Evolutionary conservation across 1,140 invertebrate genomes (phyloP), one percentile per base, ranked within the genome.

Genomic region (Nautilus pompilius): DNA sequence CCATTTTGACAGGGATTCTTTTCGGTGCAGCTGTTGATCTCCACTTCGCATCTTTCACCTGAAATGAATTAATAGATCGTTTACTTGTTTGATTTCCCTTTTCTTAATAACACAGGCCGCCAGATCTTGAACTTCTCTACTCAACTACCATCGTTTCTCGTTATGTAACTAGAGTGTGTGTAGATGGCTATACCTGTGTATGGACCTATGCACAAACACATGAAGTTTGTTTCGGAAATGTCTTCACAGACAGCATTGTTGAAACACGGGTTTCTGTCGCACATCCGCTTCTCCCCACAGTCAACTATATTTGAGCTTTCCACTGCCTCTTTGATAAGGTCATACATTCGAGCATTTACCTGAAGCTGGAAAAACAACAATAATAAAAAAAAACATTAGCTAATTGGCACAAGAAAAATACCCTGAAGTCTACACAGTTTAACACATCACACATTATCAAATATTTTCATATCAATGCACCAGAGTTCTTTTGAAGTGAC

Each of bases 291-390:
- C 20, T 74, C 79, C 0, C 84, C 85, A 76, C 92, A 94, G 56
- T 93, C 90, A 51, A 88, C 85, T 3, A 93, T 85, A 77, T 92
- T 91, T 0, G 88, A 86, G 3, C 90, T 88, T 73, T 91, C 90
- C 17, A 87, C 79, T 5, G 88, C 86, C 24, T 88, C 87, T 36
- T 86, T 85, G 17, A 91, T 75, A 29, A 92, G 77, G 59, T 90
- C 85, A n/a, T 90, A 68, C 56, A 85, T 80, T 15, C 84, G 76
- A 4, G 86, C 87, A 41, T 87, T 87, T 13, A 92, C 80, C 65
- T 87, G 86, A 3, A 93, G 79, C 87, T 91, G 68, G 48, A 78
- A 80, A 58, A 65, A 67, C 56, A 63, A 61, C 15, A 6, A 32
- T 13, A 49, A 36, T 2, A 56, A 4, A 6, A 53, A 6, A 53